Conservation (phyloP, 2,888 invertebrate genomes). For the Drosophila picticornis region DNA sequence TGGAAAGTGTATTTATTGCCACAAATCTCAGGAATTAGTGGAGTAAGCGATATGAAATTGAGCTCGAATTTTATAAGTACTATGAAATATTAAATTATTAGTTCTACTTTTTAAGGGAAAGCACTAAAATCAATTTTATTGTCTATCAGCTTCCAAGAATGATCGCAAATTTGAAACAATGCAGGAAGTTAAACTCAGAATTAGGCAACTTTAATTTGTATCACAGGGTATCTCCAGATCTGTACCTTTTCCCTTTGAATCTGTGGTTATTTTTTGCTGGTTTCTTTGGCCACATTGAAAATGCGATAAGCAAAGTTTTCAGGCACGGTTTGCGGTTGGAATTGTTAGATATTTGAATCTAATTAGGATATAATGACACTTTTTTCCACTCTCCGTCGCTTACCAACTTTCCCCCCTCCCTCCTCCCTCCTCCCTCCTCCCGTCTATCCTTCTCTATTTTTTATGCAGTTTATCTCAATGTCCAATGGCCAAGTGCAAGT, state of each 20-base stretch:
- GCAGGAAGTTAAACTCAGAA: not conserved
- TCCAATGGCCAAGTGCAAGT: constrained; percentile 7
- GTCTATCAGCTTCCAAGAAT: not conserved
- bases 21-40: not conserved
- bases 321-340: constrained; percentile 64
- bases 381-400: constrained; percentile 35
- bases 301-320: constrained; percentile 70
- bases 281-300: constrained; percentile 43
- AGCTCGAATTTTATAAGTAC: not conserved
- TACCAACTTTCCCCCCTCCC: not conserved
- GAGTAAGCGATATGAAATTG: rapidly evolving
- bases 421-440: not conserved
- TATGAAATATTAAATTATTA: not conserved
- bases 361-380: constrained; percentile 77
- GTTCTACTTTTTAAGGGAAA: not conserved
- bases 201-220: not conserved
- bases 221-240: not conserved
- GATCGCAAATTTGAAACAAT: not conserved
- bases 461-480: constrained; percentile 26
- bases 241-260: not conserved
- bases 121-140: not conserved
- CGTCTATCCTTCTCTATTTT: not conserved
- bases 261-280: not conserved
- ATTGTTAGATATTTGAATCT: constrained; percentile 75
- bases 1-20: too few relatives aligned